Percentiles rank a stretch among this genome's conserved stretches.
Conservation (phyloP, 2,113 vertebrate species). For the Mionectes macconnelli region DNA sequence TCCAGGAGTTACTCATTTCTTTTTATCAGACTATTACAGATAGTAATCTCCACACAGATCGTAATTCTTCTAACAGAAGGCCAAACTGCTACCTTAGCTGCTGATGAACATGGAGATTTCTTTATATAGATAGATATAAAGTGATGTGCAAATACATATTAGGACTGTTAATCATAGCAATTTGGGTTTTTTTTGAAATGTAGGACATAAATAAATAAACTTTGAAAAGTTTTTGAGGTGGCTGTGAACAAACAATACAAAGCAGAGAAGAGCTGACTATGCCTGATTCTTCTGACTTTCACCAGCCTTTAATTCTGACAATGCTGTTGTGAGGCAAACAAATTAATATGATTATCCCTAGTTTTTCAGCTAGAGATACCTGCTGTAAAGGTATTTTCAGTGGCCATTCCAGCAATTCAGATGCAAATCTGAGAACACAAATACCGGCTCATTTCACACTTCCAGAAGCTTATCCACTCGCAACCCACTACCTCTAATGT, state of each 20-base stretch:
- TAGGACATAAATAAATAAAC: not conserved
- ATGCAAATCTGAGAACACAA: not conserved
- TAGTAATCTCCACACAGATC: not conserved
- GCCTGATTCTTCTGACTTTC: not conserved
- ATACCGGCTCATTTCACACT: not conserved
- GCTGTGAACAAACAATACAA: not conserved
- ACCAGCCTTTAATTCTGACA: not conserved
- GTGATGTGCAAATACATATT: not conserved
- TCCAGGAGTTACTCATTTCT: not conserved
- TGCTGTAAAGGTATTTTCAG: not conserved
- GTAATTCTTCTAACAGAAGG: not conserved
- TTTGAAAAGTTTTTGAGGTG: not conserved
- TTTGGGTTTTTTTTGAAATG: not conserved
- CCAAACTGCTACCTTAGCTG: not conserved
- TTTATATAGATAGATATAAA: not conserved
- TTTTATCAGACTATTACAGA: not conserved
- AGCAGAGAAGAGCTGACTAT: not conserved
- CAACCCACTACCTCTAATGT: not conserved
- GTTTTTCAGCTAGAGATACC: not conserved
- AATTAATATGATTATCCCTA: not conserved
- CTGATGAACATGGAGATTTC: not conserved
- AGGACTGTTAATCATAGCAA: not conserved
- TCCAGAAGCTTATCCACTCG: not conserved
- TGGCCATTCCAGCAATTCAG: not conserved
- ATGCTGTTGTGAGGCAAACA: not conserved